Conservation (phyloP, 30 jellyfish, hydroid and myxozoan species). For the Turritopsis dohrnii region DNA sequence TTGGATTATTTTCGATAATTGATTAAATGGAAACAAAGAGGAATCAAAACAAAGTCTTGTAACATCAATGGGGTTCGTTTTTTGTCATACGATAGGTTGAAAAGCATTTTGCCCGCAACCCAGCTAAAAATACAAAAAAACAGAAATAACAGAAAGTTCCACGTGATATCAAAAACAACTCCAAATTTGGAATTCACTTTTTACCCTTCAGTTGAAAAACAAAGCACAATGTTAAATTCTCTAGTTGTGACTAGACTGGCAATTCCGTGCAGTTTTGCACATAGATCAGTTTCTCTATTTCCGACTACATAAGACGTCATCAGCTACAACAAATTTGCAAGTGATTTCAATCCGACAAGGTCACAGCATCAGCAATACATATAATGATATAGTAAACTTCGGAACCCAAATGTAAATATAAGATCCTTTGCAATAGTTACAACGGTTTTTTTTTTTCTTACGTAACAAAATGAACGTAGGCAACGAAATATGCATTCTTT, state of each 20-base stretch:
- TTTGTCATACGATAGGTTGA: not conserved
- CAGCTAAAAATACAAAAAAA: not conserved
- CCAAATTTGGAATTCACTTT: not conserved
- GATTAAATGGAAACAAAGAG: not conserved
- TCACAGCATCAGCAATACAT: not conserved
- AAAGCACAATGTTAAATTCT: not conserved
- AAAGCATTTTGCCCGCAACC: not conserved
- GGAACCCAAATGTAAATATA: not conserved
- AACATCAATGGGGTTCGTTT: not conserved
- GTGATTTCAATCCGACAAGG: not conserved
- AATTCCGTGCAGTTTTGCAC: not conserved
- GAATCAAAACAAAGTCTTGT: no score
- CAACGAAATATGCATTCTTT: not conserved
- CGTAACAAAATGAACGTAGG: not conserved
- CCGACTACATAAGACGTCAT: not conserved
- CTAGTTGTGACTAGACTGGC: not conserved
- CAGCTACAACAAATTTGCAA: not conserved
- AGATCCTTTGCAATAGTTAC: not conserved
- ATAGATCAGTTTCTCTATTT: no score
- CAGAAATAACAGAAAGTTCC: not conserved
- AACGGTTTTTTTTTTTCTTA: not conserved
- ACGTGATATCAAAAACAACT: not conserved
- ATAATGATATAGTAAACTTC: not conserved
- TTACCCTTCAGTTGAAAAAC: not conserved
- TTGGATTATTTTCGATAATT: not conserved